A percentile compares a stretch with the other conserved stretches of the same genome.
These are phyloP conservation scores for Aldrovandia affinis DNA, from an alignment of 2,797 vertebrate genomes.

Conservation along the genomic window DNA sequence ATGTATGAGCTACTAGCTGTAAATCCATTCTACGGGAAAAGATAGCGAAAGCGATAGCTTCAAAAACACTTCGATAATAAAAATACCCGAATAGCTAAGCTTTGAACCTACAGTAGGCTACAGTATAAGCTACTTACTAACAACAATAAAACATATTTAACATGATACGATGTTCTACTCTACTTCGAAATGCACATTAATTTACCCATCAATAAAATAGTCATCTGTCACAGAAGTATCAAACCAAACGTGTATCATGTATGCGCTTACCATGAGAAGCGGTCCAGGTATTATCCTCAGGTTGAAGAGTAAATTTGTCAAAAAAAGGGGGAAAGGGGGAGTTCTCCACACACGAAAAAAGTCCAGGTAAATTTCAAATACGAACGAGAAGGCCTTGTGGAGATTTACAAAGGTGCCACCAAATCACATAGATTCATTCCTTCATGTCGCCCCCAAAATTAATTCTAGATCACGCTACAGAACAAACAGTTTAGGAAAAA, in stretches of 20 bases:
- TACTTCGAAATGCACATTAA: not conserved
- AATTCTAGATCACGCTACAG: constrained; percentile 35
- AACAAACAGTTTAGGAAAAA: not conserved
- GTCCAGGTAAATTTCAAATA: constrained; percentile 57
- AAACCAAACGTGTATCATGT: not conserved
- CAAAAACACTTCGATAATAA: too few relatives aligned
- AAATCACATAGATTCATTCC: constrained; percentile 65
- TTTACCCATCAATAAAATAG: not conserved
- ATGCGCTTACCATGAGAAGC: constrained; percentile 77
- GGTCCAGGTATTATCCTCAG: constrained; percentile 70
- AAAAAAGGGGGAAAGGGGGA: constrained; percentile 48
- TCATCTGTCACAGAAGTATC: not conserved
- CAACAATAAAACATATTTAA: not conserved
- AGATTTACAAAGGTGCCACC: constrained; percentile 47
- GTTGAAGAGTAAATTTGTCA: constrained; percentile 52
- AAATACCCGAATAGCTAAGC: not conserved
- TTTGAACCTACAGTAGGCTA: not conserved
- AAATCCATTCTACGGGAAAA: not conserved
- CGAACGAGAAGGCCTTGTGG: constrained; percentile 44
- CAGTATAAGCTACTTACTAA: not conserved
- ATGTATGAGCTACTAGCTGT: not conserved
- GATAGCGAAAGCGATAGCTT: not conserved
- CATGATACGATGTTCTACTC: not conserved
- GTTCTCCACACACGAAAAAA: constrained; percentile 48
- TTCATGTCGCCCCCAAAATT: constrained; percentile 50